Conservation (phyloP, 2,888 invertebrate genomes). For the Eristalis tenax region DNA sequence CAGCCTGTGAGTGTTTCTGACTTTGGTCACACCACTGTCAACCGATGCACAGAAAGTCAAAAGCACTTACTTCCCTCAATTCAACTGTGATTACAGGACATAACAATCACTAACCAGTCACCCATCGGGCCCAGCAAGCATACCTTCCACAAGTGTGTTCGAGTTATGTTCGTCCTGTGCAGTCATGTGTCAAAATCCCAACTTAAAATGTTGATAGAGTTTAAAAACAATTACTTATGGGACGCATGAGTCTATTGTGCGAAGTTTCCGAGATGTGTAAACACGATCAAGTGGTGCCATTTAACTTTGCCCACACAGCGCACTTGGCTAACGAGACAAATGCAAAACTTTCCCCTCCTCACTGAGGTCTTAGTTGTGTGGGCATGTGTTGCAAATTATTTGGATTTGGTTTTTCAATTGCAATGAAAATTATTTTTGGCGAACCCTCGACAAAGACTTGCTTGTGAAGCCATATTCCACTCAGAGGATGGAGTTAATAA, state of each 20-base stretch:
- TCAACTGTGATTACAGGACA: conserved; percentile 43
- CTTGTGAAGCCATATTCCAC: neutral
- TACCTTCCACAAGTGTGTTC: neutral
- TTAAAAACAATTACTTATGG: conserved; percentile 62
- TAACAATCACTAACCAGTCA: conserved; percentile 4
- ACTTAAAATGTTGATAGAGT: conserved; percentile 31
- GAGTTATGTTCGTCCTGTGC: neutral
- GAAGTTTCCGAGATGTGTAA: conserved; percentile 46
- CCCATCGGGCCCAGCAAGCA: neutral
- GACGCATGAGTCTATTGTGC: conserved; percentile 49
- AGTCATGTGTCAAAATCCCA: conserved; percentile 38
- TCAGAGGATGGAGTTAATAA: neutral
- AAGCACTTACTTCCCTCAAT: conserved; percentile 46
- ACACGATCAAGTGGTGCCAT: conserved; percentile 60
- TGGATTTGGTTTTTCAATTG: neutral
- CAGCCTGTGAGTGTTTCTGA: neutral
- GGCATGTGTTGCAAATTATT: neutral
- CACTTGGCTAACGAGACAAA: neutral
- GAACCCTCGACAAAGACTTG: neutral
- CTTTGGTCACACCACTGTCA: conserved; percentile 16
- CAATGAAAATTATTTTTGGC: neutral
- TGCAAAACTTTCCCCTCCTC: neutral
- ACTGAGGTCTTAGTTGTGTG: too few relatives aligned
- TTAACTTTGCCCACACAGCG: conserved; percentile 9
- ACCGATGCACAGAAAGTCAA: conserved; percentile 23